Conservation (phyloP, 2,113 vertebrate species). For the Cricetomys ansorgei region DNA sequence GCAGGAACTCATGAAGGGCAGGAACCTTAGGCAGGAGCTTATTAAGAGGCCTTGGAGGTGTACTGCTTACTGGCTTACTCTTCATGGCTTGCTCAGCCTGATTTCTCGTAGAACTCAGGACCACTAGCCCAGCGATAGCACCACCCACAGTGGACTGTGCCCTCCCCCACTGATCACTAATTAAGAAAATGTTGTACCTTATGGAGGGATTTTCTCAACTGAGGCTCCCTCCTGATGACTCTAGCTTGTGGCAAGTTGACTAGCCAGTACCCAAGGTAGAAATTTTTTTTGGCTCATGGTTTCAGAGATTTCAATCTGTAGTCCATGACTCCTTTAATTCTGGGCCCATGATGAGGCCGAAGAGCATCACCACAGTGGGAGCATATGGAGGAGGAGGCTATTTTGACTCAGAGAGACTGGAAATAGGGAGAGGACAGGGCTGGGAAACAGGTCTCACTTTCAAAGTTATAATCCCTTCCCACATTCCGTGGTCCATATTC, state of each 20-base stretch:
- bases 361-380: not conserved
- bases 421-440: too few relatives aligned
- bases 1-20: not conserved
- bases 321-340: not conserved
- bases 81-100: not conserved
- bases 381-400: not conserved
- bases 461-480: not conserved
- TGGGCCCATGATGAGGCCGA: not conserved
- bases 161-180: not conserved
- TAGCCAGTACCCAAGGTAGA: not conserved
- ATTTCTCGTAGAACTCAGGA: not conserved
- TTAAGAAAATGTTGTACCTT: not conserved
- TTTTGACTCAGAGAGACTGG: not conserved
- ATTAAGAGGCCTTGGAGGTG: not conserved
- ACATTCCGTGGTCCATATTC: not conserved
- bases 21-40: not conserved
- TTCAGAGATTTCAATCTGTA: not conserved
- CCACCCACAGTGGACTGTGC: not conserved
- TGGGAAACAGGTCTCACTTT: not conserved
- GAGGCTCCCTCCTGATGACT: not conserved
- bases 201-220: not conserved
- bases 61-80: not conserved
- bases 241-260: not conserved
- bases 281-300: not conserved
- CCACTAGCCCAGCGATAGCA: not conserved